Conservation (phyloP, 2,888 invertebrate genomes). For the Chaitophorus viminalis region DNA sequence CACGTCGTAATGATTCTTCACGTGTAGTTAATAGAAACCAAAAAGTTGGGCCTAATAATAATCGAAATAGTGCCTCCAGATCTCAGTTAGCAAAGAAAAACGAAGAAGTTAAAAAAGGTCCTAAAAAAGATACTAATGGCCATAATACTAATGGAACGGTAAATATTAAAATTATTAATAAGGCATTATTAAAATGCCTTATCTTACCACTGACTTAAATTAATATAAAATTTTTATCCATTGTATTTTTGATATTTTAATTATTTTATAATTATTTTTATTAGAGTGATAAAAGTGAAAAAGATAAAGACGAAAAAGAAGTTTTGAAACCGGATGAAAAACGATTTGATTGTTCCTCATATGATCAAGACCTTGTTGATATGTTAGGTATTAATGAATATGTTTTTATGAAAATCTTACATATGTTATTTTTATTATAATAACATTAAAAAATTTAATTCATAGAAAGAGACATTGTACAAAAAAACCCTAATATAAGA, state of each 20-base stretch:
- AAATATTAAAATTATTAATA: no score
- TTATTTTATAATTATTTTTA: conserved; percentile 10
- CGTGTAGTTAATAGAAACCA: conserved; percentile 60
- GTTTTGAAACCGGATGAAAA: conserved; percentile 79
- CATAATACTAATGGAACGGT: conserved; percentile 63
- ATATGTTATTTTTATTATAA: conserved; percentile 10
- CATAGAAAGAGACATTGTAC: conserved; percentile 91
- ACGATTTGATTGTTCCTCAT: conserved; percentile 84
- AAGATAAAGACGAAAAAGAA: conserved; percentile 71
- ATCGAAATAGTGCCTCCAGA: conserved; percentile 61
- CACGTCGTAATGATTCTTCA: conserved; percentile 61
- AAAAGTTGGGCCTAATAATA: conserved; percentile 61
- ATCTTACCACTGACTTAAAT: no score
- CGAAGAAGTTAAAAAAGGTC: conserved; percentile 63
- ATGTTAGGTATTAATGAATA: conserved; percentile 86
- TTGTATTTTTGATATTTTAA: conserved; percentile 15
- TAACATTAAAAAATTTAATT: conserved; percentile 33
- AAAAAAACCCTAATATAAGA: conserved; percentile 93
- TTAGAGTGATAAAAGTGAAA: conserved; percentile 65
- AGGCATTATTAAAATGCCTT: not conserved
- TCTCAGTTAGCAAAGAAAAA: conserved; percentile 60
- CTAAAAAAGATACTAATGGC: conserved; percentile 63
- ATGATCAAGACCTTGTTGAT: conserved; percentile 92
- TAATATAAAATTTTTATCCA: not conserved
- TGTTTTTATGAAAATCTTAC: conserved; percentile 64